phyloP scores from a whole-genome alignment of 64 coral and sea anemone genomes.

The Montipora efflorescens region DNA sequence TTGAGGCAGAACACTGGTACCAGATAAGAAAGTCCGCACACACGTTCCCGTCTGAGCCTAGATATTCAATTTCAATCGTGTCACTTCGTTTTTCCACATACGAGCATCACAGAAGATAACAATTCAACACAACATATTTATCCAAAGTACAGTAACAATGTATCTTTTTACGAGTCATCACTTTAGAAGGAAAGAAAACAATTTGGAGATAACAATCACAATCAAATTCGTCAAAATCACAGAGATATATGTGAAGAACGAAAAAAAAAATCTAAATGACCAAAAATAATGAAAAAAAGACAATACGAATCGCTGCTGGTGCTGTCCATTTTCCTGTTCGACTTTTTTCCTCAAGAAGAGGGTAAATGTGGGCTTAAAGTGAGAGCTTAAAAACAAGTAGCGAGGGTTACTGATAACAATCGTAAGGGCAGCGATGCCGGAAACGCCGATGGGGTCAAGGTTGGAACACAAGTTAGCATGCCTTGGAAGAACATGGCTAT shows the following conservation, averaged over 20 bases:
- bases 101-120: background rate
- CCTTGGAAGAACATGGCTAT: background rate
- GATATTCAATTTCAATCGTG: too few species aligned
- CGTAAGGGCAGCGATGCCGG: background rate
- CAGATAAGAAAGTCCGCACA: too few species aligned
- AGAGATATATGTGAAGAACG: background rate
- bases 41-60: too few species aligned
- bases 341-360: background rate
- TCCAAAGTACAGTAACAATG: background rate
- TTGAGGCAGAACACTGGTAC: too few species aligned
- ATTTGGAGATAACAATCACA: background rate
- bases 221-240: background rate
- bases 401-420: background rate
- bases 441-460: slow-evolving; percentile 29
- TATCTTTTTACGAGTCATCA: background rate
- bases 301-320: background rate
- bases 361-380: background rate
- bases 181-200: background rate
- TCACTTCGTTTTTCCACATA: background rate
- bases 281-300: background rate
- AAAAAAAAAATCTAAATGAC: background rate
- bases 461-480: background rate
- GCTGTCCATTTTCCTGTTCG: background rate
- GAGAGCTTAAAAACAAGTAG: background rate
- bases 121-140: background rate